Conservation (phyloP, 2,888 invertebrate genomes). For the Rhimphoctona megacephalus region DNA sequence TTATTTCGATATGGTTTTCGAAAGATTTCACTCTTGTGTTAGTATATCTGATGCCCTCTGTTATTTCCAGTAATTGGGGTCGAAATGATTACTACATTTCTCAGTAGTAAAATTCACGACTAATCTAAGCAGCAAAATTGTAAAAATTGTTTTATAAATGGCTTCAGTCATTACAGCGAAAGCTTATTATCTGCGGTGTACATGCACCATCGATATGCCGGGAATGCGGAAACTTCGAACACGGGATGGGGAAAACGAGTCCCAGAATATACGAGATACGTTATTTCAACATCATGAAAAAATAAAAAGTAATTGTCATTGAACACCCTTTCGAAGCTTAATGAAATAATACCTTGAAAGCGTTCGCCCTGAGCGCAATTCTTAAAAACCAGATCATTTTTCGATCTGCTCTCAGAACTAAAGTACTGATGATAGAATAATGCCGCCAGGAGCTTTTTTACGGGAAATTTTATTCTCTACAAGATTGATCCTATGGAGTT, state of each 20-base stretch:
- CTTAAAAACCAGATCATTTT: no score
- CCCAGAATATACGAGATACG: neutral
- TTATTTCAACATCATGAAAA: neutral
- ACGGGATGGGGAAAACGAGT: neutral
- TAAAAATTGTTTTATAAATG: neutral
- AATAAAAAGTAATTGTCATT: no score
- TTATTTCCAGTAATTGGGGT: neutral
- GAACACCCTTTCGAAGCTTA: no score
- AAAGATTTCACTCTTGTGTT: neutral
- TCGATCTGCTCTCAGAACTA: no score
- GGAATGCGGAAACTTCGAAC: neutral
- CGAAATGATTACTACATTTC: neutral
- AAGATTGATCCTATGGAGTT: neutral
- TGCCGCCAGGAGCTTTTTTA: no score
- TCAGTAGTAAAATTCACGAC: neutral
- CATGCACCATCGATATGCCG: neutral
- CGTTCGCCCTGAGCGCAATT: no score
- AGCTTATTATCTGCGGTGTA: neutral
- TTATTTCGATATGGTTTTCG: neutral
- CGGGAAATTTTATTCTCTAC: neutral
- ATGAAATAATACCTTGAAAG: neutral
- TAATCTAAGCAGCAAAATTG: neutral
- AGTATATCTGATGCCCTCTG: neutral
- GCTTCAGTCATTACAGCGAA: neutral
- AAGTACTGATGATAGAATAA: no score